Percentiles rank a stretch among this genome's conserved stretches.
Conservation (phyloP, 2,113 vertebrate genomes). For the Bos indicus region DNA sequence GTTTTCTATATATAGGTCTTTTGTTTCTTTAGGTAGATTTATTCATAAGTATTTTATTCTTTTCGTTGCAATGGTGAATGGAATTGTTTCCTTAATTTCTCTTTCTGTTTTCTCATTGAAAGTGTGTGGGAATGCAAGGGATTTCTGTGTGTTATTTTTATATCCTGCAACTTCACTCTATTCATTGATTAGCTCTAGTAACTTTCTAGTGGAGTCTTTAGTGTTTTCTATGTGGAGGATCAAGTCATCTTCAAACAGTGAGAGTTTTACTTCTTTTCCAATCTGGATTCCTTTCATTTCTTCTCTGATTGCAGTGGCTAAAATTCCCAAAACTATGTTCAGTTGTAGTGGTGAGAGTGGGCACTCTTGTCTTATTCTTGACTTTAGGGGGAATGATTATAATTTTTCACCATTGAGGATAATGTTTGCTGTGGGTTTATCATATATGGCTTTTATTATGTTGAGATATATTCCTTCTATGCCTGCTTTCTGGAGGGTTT, state of each 20-base stretch:
- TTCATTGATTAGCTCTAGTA: not conserved
- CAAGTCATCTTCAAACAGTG: not conserved
- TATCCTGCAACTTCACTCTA: not conserved
- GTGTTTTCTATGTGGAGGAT: not conserved
- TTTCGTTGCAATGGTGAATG: not conserved
- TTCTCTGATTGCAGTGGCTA: not conserved
- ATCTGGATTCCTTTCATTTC: not conserved
- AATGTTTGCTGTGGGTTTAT: not conserved
- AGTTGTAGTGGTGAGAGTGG: not conserved
- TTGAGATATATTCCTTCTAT: not conserved
- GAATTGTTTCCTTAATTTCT: not conserved
- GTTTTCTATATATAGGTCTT: not conserved
- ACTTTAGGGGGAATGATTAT: not conserved
- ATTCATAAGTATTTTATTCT: not conserved
- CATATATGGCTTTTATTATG: not conserved
- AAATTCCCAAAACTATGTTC: not conserved
- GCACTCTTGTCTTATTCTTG: not conserved
- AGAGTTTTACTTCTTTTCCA: not conserved
- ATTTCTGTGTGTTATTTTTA: not conserved
- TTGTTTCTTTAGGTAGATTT: not conserved
- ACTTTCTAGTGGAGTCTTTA: not conserved
- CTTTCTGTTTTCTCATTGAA: not conserved
- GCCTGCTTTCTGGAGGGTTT: not conserved
- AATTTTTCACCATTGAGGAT: not conserved
- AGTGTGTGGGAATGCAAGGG: not conserved